A percentile compares a stretch with the other conserved stretches of the same genome.
Evolutionary conservation across 2,888 invertebrate species (phyloP).

Genomic region (Zaprionus obscuricornis): DNA sequence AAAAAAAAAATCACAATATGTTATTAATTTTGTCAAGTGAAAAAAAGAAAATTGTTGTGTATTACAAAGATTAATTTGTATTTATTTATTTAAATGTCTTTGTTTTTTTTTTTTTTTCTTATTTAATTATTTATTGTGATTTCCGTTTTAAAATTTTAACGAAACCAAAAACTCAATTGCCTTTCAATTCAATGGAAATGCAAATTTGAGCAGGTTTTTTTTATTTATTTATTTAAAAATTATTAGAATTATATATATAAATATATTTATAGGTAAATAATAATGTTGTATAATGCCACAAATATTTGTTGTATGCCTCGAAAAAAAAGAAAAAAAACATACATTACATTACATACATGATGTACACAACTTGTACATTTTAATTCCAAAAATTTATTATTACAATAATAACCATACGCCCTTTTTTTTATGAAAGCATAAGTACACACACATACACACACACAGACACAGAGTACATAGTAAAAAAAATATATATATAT

Average conservation of each 20-base stretch:
- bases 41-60: too few relatives aligned
- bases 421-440: constrained; percentile 49
- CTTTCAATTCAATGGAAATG: constrained; percentile 65
- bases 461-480: neutral
- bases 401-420: constrained; percentile 55
- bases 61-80: too few relatives aligned
- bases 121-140: constrained; percentile 21
- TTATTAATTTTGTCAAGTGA: too few relatives aligned
- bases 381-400: constrained; percentile 71
- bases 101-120: constrained; percentile 40
- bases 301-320: too few relatives aligned
- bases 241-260: constrained; percentile 4
- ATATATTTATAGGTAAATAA: constrained; percentile 25
- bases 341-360: constrained; percentile 43
- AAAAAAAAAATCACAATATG: too few relatives aligned
- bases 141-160: constrained; percentile 20
- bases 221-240: too few relatives aligned
- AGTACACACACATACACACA: constrained; percentile 49
- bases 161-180: constrained; percentile 54
- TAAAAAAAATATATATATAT: too few relatives aligned
- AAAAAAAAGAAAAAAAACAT: too few relatives aligned
- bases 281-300: too few relatives aligned
- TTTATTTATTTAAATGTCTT: too few relatives aligned
- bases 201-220: constrained; percentile 60
- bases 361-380: constrained; percentile 56